Conservation (phyloP, 2,113 vertebrate species). For the Odocoileus hemionus region DNA sequence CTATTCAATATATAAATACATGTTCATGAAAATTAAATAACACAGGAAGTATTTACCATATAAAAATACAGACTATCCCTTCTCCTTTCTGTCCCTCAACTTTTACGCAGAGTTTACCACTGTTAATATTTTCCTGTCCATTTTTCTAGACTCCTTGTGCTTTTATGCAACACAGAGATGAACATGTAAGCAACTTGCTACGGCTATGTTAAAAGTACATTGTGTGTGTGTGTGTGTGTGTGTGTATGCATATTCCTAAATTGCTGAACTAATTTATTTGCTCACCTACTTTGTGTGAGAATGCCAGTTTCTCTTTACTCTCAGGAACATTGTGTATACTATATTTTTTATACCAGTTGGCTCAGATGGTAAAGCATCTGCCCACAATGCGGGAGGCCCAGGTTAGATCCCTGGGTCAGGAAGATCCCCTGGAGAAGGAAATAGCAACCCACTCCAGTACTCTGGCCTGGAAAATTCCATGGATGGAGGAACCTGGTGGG, state of each 20-base stretch:
- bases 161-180: background rate
- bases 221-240: background rate
- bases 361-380: background rate
- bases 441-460: background rate
- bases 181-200: background rate
- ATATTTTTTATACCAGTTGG: background rate
- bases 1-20: background rate
- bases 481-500: background rate
- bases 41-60: background rate
- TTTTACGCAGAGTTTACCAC: background rate
- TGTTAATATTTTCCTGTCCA: background rate
- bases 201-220: background rate
- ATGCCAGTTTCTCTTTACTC: background rate
- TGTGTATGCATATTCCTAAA: background rate
- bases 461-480: background rate
- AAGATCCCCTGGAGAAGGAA: background rate
- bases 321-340: background rate
- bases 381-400: fast-evolving
- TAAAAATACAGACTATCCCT: background rate
- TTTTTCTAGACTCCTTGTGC: background rate
- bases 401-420: background rate
- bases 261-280: background rate
- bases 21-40: background rate
- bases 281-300: background rate
- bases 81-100: background rate